Conservation (phyloP, 2,113 vertebrate genomes). For the Mustela nigripes region DNA sequence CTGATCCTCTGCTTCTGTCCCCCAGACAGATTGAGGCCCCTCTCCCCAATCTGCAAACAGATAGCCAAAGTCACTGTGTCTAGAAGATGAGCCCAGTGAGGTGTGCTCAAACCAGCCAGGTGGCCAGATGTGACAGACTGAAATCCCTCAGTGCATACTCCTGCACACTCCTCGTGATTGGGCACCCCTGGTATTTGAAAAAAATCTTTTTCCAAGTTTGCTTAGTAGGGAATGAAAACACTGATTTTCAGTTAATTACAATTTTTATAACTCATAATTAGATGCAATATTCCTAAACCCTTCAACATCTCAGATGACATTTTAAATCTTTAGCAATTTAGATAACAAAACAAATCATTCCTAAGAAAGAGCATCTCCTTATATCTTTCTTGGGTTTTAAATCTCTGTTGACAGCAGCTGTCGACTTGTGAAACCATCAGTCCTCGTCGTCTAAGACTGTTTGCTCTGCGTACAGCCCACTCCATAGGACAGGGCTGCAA, state of each 20-base stretch:
- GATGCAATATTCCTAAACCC: not conserved
- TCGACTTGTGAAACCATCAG: not conserved
- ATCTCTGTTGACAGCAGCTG: not conserved
- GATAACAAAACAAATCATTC: not conserved
- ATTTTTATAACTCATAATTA: not conserved
- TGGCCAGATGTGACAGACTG: not conserved
- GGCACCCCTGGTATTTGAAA: not conserved
- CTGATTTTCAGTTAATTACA: not conserved
- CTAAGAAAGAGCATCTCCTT: not conserved
- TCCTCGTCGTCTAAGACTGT: too few species aligned
- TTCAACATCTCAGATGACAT: not conserved
- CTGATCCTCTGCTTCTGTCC: slow-evolving; percentile 91
- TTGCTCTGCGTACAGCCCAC: not conserved
- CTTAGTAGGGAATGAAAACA: not conserved
- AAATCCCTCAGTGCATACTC: accelerated
- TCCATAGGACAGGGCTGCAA: not conserved
- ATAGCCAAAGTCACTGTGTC: not conserved
- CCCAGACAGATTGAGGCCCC: slow-evolving; percentile 90
- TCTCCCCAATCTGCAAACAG: slow-evolving; percentile 88
- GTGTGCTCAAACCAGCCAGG: not conserved
- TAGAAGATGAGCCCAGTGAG: not conserved
- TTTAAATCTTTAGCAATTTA: not conserved
- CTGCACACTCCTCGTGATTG: not conserved
- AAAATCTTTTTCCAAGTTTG: slow-evolving; percentile 8
- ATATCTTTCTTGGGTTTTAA: not conserved